A percentile compares a stretch with the other conserved stretches of the same genome.
Evolutionary conservation across 2,888 invertebrate genomes (phyloP).

Genomic region (Drosophila stalkeri): DNA sequence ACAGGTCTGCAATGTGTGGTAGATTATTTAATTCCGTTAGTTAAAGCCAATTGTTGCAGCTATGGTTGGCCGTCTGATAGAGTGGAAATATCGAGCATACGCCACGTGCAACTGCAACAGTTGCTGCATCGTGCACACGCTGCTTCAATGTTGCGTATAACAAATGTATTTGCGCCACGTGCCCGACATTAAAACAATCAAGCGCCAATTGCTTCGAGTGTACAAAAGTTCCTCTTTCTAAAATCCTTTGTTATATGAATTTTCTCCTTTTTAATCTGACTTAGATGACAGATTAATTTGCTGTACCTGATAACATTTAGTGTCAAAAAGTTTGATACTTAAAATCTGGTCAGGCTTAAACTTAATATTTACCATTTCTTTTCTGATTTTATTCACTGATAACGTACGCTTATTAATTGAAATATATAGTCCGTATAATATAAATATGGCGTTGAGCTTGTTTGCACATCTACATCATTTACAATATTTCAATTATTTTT

Average conservation of each 20-base stretch:
- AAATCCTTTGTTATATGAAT: not conserved
- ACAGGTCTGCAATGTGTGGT: conserved; percentile 16
- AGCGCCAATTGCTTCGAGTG: conserved; percentile 36
- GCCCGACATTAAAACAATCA: conserved; percentile 52
- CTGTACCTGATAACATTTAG: conserved; percentile 37
- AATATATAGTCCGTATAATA: not conserved
- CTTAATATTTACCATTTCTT: not conserved
- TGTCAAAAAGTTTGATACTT: conserved; percentile 28
- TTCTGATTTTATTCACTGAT: not conserved
- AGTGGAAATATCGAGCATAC: conserved; percentile 66
- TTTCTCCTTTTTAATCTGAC: conserved; percentile 28
- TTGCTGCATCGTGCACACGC: conserved; percentile 36
- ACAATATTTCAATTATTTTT: not conserved
- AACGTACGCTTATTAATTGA: not conserved
- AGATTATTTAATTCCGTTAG: conserved; percentile 35
- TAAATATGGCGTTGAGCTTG: not conserved
- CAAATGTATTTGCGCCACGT: conserved; percentile 60
- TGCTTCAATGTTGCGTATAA: conserved; percentile 23
- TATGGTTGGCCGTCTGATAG: conserved; percentile 43
- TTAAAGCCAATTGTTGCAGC: conserved; percentile 48
- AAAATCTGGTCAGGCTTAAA: too few species aligned
- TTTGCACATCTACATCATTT: not conserved
- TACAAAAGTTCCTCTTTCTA: conserved; percentile 8
- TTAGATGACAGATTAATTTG: conserved; percentile 35
- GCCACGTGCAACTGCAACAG: conserved; percentile 58